A percentile compares a stretch with the other conserved stretches of the same genome.
phyloP scores from a whole-genome alignment of 2,888 invertebrate species.

The Xanthorhoe spadicearia region DNA sequence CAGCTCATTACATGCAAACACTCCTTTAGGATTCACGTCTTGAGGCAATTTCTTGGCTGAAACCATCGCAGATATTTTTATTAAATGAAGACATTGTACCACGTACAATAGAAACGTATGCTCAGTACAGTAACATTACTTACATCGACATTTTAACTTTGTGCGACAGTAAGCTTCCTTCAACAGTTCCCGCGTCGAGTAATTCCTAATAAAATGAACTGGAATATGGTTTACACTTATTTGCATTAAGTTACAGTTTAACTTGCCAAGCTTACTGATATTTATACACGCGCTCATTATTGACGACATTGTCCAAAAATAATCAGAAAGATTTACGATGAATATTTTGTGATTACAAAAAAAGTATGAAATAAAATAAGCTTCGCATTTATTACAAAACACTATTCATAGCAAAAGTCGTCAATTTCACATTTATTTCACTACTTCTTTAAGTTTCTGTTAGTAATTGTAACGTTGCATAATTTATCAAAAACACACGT shows the following conservation, averaged over 20 bases:
- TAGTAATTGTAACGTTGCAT: constrained; percentile 51
- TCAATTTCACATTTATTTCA: neutral
- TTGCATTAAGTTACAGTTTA: constrained; percentile 56
- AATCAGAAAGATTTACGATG: constrained; percentile 18
- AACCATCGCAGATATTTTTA: constrained; percentile 47
- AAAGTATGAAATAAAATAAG: constrained; percentile 35
- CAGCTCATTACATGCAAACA: constrained; percentile 98
- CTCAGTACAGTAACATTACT: constrained; percentile 61
- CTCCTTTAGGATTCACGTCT: constrained; percentile 93
- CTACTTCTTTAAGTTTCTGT: neutral
- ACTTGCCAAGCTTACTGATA: constrained; percentile 54
- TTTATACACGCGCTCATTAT: constrained; percentile 55
- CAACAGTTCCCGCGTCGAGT: constrained; percentile 75
- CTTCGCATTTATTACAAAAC: constrained; percentile 19
- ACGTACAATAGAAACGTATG: too few relatives aligned
- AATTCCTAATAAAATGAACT: constrained; percentile 48
- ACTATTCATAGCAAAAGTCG: constrained; percentile 21
- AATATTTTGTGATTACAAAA: constrained; percentile 24
- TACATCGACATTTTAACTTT: constrained; percentile 89
- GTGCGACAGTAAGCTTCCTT: constrained; percentile 87
- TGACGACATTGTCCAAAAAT: constrained; percentile 48
- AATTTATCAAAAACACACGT: constrained; percentile 41
- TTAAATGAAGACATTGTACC: neutral
- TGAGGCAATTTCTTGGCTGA: constrained; percentile 94
- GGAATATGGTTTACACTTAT: constrained; percentile 46